Base-by-base conservation (phyloP, 2,113 vertebrate genomes). In the Salvelinus sp. region DNA sequence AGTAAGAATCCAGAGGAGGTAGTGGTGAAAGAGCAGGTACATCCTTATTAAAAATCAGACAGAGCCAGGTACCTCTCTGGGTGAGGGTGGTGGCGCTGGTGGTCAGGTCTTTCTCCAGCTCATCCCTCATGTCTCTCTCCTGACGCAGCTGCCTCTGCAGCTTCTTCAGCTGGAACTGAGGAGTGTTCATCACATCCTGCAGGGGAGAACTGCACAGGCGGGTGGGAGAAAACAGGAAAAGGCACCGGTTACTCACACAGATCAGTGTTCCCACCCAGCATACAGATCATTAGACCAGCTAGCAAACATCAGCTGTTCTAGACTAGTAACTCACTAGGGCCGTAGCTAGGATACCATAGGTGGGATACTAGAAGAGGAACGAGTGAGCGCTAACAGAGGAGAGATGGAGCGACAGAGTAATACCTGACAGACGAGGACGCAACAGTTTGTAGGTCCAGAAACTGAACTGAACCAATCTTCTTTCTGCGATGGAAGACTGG, bases 131-230 rank as follows among this genome's bases (percentile, higher is more conserved):
- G 20, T 93, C 95, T 4, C 94, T 83, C 79, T 96, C 95, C 0
- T 90, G 87, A 0, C 90, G 89, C 79, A 97, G 85, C 81, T 95
- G 94, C 76, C 94, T 93, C 82, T 93, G 94, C 79, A 97, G 78
- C 13, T 93, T 92, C 7, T 95, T 93, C 82, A 97, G 77, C 89
- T 96, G 96, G 69, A 97, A 97, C 73, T 96, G 95, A 0, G 96
- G 96, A 0, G 96, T 97, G 84, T 95, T 96, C 90, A 98, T 92
- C 69, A 98, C 89, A 3, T 97, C 94, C 18, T 94, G 94, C 89
- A 98, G 89, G 27, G 97, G 97, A 0, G 96, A 97, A 3, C 83
- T 87, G 0, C 91, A 94, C 82, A 69, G 58, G 72, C 38, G 72
- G 83, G 83, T 69, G 64, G 74, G 48, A 75, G 81, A 81, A 86